Conservation (phyloP, 2,888 invertebrate genomes). For the Erebia ligea region DNA sequence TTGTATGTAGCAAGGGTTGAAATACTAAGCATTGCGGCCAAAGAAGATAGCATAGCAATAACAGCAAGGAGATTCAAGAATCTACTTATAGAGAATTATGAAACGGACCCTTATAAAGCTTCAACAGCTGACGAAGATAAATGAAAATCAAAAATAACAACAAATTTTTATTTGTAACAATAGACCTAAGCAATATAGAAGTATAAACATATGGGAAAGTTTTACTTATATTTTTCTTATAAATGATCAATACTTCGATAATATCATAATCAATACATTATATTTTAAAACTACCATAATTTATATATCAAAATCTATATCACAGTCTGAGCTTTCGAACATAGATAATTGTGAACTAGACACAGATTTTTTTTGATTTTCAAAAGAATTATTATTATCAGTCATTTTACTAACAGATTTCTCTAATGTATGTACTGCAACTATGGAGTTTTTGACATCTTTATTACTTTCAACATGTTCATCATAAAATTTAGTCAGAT, state of each 20-base stretch:
- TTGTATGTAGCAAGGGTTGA: conserved; percentile 87
- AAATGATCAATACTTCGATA: background rate
- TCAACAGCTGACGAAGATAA: conserved; percentile 46
- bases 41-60: conserved; percentile 82
- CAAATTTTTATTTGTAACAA: conserved; percentile 19
- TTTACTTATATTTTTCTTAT: background rate
- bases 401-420: conserved; percentile 43
- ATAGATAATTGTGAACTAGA: conserved; percentile 73
- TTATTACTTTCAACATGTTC: conserved; percentile 44
- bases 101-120: conserved; percentile 75
- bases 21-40: conserved; percentile 79
- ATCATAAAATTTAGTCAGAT: conserved; percentile 61
- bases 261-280: conserved; percentile 1
- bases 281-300: conserved; percentile 37
- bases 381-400: conserved; percentile 40
- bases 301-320: conserved; percentile 77
- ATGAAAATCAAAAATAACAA: conserved; percentile 35
- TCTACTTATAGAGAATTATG: conserved; percentile 89
- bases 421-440: conserved; percentile 44
- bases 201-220: background rate
- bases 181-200: conserved; percentile 9
- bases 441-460: conserved; percentile 33
- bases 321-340: conserved; percentile 79
- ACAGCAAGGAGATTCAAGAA: conserved; percentile 87
- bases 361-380: conserved; percentile 43